These are phyloP conservation scores for Drosophila flavopinicola DNA, from an alignment of 2,888 invertebrate species.

Conservation along the genomic window DNA sequence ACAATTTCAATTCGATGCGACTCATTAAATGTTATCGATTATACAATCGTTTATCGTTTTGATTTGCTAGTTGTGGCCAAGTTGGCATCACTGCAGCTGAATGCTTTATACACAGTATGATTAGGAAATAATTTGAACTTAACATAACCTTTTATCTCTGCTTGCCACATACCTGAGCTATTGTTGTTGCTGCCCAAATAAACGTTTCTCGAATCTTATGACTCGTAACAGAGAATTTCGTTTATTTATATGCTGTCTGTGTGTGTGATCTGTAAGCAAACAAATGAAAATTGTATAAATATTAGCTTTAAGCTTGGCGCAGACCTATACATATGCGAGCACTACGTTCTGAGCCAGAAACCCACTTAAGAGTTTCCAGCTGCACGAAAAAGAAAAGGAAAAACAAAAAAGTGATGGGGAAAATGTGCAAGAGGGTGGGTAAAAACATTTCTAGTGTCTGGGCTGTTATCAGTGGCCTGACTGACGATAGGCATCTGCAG, in stretches of 20 bases:
- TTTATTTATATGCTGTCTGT: conserved; percentile 24
- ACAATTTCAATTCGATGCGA: too few relatives aligned
- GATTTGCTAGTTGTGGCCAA: neutral
- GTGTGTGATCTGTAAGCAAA: conserved; percentile 66
- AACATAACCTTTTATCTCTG: conserved; percentile 30
- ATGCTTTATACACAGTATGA: neutral
- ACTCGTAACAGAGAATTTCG: conserved; percentile 24
- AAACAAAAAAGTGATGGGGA: neutral
- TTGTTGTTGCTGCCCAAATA: conserved; percentile 50
- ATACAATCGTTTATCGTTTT: neutral
- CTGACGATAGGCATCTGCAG: conserved; percentile 55
- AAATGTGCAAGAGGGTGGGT: neutral
- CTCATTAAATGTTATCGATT: neutral
- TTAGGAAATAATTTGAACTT: conserved; percentile 17
- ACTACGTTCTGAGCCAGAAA: conserved; percentile 63
- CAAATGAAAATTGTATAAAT: conserved; percentile 75
- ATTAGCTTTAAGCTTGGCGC: conserved; percentile 45
- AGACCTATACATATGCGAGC: conserved; percentile 28
- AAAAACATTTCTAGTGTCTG: conserved; percentile 23
- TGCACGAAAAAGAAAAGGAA: conserved; percentile 43
- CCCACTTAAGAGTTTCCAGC: conserved; percentile 65
- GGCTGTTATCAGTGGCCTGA: conserved; percentile 53
- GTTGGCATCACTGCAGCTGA: neutral
- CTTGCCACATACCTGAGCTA: conserved; percentile 41
- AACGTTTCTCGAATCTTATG: conserved; percentile 29